Evolutionary conservation across 2,888 invertebrate genomes (phyloP).

Genomic region (Meta bourneti): DNA sequence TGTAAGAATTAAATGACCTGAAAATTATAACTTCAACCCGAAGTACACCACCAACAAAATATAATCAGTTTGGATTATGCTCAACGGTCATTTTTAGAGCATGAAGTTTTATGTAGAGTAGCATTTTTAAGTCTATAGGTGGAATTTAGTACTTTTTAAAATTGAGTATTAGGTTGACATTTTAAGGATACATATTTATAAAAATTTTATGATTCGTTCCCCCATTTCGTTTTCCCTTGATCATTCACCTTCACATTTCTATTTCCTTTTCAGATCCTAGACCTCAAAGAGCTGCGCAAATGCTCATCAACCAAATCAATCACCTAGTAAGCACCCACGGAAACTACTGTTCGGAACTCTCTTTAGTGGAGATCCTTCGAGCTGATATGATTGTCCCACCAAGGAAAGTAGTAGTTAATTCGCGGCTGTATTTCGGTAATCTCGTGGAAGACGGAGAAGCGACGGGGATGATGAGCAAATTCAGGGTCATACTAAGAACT

Average conservation of each 20-base stretch:
- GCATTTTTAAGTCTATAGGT: not conserved
- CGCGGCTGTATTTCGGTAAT: slow-evolving; percentile 53
- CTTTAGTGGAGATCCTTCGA: slow-evolving; percentile 32
- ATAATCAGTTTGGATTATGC: too few species aligned
- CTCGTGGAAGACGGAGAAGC: slow-evolving; percentile 43
- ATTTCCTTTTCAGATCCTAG: slow-evolving; percentile 46
- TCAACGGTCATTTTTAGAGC: too few species aligned
- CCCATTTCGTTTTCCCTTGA: not conserved
- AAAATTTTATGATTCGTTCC: not conserved
- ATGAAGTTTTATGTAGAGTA: too few species aligned
- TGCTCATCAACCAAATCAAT: slow-evolving; percentile 43
- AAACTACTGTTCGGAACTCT: slow-evolving; percentile 46
- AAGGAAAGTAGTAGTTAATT: slow-evolving; percentile 57
- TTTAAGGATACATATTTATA: too few species aligned
- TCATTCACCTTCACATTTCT: not conserved
- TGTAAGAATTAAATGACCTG: too few species aligned
- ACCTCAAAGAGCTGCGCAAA: slow-evolving; percentile 29
- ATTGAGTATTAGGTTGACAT: not conserved
- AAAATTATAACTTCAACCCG: too few species aligned
- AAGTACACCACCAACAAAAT: too few species aligned
- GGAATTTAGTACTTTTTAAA: not conserved
- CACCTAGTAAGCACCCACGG: not conserved
- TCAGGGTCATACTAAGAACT: slow-evolving; percentile 84
- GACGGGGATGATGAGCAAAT: slow-evolving; percentile 40
- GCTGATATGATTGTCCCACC: slow-evolving; percentile 44